These are phyloP conservation scores for Oryzias celebensis DNA, from an alignment of 2,113 vertebrate genomes.

Conservation along the genomic window DNA sequence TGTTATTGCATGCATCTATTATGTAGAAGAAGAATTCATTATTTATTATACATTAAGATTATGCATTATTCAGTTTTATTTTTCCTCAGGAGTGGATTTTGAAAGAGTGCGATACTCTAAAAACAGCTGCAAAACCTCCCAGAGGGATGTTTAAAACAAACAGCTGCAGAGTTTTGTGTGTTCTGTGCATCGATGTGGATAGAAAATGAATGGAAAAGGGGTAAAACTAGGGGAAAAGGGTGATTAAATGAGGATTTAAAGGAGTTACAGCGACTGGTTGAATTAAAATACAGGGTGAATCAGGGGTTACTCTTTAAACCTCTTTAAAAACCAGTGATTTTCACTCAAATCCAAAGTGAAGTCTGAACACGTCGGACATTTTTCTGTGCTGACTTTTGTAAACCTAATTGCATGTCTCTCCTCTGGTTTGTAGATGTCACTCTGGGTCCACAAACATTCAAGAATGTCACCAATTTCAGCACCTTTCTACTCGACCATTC, in stretches of 20 bases:
- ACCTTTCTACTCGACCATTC: constrained; percentile 78
- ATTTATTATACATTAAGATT: constrained; percentile 28
- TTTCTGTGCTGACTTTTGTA: neutral
- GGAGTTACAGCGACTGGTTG: constrained; percentile 27
- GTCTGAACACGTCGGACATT: neutral
- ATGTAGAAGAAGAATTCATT: constrained; percentile 27
- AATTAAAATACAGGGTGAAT: constrained; percentile 28
- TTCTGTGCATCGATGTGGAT: neutral
- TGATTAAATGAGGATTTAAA: constrained; percentile 21
- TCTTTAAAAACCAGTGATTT: neutral
- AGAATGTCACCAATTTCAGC: constrained; percentile 72
- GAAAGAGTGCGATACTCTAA: neutral
- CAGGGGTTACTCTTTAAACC: constrained; percentile 20
- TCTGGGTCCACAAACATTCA: constrained; percentile 39
- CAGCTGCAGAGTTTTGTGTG: neutral
- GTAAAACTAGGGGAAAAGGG: neutral
- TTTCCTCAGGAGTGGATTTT: constrained; percentile 12
- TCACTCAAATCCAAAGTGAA: no score
- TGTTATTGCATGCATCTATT: constrained; percentile 28
- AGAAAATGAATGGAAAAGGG: neutral
- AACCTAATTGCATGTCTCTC: constrained; percentile 1
- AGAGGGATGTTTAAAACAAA: neutral
- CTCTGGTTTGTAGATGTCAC: constrained; percentile 27
- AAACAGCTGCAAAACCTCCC: constrained; percentile 4
- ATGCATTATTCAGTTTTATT: constrained; percentile 42